Evolutionary conservation across 2,797 vertebrate genomes (phyloP).

Genomic region (Microchirus variegatus): DNA sequence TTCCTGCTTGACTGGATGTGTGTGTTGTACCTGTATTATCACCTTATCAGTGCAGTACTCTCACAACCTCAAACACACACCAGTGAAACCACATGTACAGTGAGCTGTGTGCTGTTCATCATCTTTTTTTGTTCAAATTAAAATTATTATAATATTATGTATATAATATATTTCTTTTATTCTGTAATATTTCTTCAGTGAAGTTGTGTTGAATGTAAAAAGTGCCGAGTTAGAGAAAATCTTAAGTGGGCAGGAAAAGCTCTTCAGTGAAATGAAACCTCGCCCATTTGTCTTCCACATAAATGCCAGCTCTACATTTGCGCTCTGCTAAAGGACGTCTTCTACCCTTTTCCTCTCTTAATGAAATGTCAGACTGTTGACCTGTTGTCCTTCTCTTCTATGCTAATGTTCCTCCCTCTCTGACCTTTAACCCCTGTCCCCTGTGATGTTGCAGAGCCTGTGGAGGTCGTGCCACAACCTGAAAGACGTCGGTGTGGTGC

Average conservation of each 20-base stretch:
- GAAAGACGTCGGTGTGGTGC: slow-evolving; percentile 95
- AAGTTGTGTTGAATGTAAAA: slow-evolving; percentile 34
- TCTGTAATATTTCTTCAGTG: slow-evolving; percentile 1
- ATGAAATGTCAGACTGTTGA: slow-evolving; percentile 77
- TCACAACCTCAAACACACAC: slow-evolving; percentile 15
- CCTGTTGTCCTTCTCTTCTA: slow-evolving; percentile 57
- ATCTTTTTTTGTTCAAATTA: too few species aligned
- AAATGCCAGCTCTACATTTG: slow-evolving; percentile 74
- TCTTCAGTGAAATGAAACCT: slow-evolving; percentile 55
- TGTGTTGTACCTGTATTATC: slow-evolving; percentile 42
- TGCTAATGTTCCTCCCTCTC: slow-evolving; percentile 67
- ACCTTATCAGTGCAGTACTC: slow-evolving; percentile 11
- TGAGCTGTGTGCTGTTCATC: too few species aligned
- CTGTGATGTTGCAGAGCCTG: slow-evolving; percentile 83
- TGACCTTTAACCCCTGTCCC: slow-evolving; percentile 58
- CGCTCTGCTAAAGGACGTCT: slow-evolving; percentile 68
- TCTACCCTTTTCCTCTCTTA: slow-evolving; percentile 68
- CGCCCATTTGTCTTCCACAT: slow-evolving; percentile 55
- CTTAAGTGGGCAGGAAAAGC: slow-evolving; percentile 31
- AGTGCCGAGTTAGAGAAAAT: slow-evolving; percentile 46
- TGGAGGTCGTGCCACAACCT: slow-evolving; percentile 90
- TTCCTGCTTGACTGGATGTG: slow-evolving; percentile 31
- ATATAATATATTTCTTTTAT: too few species aligned
- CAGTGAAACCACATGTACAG: slow-evolving; percentile 4
- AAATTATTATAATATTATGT: too few species aligned